Percentiles rank a stretch among this genome's conserved stretches.
Evolutionary conservation across 2,888 invertebrate species (phyloP).

Genomic region (Phortica okadai): DNA sequence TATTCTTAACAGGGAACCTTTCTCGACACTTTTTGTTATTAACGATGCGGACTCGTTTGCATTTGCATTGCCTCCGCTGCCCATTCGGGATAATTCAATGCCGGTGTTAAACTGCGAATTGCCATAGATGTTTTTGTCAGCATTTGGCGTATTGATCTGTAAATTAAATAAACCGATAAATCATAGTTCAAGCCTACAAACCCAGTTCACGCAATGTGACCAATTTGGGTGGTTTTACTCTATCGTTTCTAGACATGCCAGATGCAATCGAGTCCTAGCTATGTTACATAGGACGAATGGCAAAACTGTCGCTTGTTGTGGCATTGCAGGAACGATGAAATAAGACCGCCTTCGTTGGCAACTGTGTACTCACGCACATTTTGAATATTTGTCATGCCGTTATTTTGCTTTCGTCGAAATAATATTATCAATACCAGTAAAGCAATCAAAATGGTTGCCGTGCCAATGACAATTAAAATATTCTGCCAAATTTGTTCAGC

Average conservation of each 20-base stretch:
- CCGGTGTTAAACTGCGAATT: slow-evolving; percentile 86
- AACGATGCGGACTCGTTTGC: slow-evolving; percentile 76
- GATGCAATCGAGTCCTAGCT: no score
- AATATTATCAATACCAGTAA: slow-evolving; percentile 74
- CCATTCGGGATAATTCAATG: slow-evolving; percentile 89
- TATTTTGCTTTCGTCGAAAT: slow-evolving; percentile 77
- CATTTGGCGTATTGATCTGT: slow-evolving; percentile 82
- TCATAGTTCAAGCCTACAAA: not conserved
- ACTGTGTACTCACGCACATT: slow-evolving; percentile 75
- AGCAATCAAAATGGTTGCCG: slow-evolving; percentile 78
- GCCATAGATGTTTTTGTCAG: slow-evolving; percentile 89
- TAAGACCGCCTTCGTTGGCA: no score
- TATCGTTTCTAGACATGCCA: no score
- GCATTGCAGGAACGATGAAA: no score
- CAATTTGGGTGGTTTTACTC: no score
- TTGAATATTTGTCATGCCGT: slow-evolving; percentile 81
- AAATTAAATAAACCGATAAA: slow-evolving; percentile 20
- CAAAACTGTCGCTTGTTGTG: no score
- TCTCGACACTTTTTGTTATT: slow-evolving; percentile 75
- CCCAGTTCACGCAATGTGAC: no score
- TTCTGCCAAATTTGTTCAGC: slow-evolving; percentile 90
- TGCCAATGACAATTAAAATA: slow-evolving; percentile 82
- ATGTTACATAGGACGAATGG: no score
- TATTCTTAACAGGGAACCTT: slow-evolving; percentile 79
- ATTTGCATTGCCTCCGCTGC: slow-evolving; percentile 77